These are phyloP conservation scores for Athalia cordata DNA, from an alignment of 2,888 invertebrate species.

Conservation along the genomic window DNA sequence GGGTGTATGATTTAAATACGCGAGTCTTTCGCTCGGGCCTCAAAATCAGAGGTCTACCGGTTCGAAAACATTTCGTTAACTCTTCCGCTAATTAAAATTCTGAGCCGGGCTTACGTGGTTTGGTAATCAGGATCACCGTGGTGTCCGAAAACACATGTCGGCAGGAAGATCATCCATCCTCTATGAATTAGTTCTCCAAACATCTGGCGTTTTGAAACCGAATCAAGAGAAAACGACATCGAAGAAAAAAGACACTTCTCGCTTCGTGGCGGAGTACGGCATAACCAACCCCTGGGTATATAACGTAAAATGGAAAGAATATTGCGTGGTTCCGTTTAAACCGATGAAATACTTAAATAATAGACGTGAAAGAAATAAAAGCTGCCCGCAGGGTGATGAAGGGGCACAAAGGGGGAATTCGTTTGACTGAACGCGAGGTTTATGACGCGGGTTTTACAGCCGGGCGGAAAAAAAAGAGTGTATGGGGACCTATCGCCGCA, in stretches of 20 bases:
- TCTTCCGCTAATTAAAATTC: background rate
- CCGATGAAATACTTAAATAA: slow-evolving; percentile 39
- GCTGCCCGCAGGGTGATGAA: slow-evolving; percentile 22
- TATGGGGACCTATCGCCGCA: slow-evolving; percentile 12
- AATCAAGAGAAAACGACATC: no score
- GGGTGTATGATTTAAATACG: slow-evolving; percentile 35
- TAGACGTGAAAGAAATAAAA: slow-evolving; percentile 30
- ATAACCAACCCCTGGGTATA: slow-evolving; percentile 5
- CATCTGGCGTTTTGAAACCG: no score
- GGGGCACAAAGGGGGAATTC: slow-evolving; percentile 36
- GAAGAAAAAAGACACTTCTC: background rate
- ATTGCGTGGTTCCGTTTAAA: slow-evolving; percentile 27
- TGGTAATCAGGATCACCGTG: no score
- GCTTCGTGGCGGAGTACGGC: no score
- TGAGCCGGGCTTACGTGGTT: background rate
- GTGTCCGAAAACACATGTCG: no score
- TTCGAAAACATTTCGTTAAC: slow-evolving; percentile 9
- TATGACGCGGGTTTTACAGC: slow-evolving; percentile 37
- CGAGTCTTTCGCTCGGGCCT: background rate
- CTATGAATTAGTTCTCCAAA: no score
- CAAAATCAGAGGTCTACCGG: slow-evolving; percentile 10
- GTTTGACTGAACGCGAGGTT: slow-evolving; percentile 31
- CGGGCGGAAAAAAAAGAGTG: slow-evolving; percentile 23
- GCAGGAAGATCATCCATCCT: no score
- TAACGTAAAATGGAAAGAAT: slow-evolving; percentile 15